phyloP scores from a whole-genome alignment of 2,113 vertebrate genomes.

The Neodon shergylaensis region DNA sequence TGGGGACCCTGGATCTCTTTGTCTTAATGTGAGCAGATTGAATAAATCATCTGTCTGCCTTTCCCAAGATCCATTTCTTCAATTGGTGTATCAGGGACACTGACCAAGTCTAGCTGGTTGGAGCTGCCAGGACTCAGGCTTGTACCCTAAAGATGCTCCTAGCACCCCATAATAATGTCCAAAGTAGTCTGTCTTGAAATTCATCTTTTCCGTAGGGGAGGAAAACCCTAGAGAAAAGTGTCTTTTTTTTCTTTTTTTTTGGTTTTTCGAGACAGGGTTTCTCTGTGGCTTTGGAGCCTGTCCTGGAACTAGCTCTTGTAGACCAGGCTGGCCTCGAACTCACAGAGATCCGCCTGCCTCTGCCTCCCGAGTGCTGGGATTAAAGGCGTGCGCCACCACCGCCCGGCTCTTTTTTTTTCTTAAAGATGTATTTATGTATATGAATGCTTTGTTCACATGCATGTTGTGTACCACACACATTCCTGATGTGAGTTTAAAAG shows the following conservation, averaged over 20 bases:
- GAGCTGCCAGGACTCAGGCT: neutral
- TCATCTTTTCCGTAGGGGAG: neutral
- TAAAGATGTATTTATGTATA: neutral
- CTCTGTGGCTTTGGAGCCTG: too few relatives aligned
- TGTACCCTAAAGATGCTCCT: neutral
- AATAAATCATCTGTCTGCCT: neutral
- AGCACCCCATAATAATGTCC: neutral
- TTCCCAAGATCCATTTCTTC: neutral
- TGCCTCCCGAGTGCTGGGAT: too few relatives aligned
- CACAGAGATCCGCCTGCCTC: too few relatives aligned
- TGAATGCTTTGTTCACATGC: neutral
- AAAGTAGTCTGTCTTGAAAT: neutral
- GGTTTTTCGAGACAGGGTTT: too few relatives aligned
- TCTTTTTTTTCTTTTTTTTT: neutral
- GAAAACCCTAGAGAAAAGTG: neutral
- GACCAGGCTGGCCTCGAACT: too few relatives aligned
- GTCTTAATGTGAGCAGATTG: neutral
- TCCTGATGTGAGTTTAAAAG: neutral
- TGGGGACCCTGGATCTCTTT: neutral
- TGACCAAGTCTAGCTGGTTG: neutral
- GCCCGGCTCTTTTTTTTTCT: neutral
- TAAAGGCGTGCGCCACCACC: too few relatives aligned
- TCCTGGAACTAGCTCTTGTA: too few relatives aligned
- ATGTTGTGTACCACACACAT: too few relatives aligned
- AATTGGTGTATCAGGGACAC: neutral